phyloP scores from a whole-genome alignment of 2,113 vertebrate species.

The Todiramphus saurophagus region DNA sequence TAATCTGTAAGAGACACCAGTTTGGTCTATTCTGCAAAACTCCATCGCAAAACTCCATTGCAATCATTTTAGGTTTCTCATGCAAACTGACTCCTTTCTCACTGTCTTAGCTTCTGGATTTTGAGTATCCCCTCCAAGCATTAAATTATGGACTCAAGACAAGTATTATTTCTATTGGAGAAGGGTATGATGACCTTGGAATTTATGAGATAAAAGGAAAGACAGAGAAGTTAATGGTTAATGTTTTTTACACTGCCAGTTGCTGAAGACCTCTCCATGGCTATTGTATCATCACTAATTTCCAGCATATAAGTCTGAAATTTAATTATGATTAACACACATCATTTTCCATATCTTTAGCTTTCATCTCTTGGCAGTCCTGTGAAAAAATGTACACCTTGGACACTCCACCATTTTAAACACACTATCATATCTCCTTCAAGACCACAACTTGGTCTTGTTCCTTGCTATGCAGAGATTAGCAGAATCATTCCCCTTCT shows the following conservation, averaged over 20 bases:
- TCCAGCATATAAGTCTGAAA: constrained; percentile 36
- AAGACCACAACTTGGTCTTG: neutral
- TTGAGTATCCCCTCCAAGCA: neutral
- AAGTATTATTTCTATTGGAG: neutral
- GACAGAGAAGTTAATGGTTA: neutral
- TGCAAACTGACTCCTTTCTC: neutral
- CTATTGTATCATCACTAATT: constrained; percentile 24
- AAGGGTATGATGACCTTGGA: neutral
- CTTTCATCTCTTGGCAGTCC: neutral
- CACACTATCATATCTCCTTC: neutral
- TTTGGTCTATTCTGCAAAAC: constrained; percentile 1
- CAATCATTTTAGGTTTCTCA: constrained; percentile 14
- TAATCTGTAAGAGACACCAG: neutral
- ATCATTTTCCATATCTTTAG: constrained; percentile 36
- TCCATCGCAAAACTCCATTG: neutral
- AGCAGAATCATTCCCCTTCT: neutral
- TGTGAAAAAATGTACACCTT: constrained; percentile 13
- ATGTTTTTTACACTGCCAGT: neutral
- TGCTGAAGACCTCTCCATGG: neutral
- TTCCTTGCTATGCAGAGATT: neutral
- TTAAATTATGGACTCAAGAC: neutral
- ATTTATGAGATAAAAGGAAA: neutral
- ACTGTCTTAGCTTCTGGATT: neutral
- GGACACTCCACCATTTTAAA: neutral
- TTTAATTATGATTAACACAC: neutral